phyloP scores from a whole-genome alignment of 2,113 vertebrate species.

The Argyrosomus japonicus region DNA sequence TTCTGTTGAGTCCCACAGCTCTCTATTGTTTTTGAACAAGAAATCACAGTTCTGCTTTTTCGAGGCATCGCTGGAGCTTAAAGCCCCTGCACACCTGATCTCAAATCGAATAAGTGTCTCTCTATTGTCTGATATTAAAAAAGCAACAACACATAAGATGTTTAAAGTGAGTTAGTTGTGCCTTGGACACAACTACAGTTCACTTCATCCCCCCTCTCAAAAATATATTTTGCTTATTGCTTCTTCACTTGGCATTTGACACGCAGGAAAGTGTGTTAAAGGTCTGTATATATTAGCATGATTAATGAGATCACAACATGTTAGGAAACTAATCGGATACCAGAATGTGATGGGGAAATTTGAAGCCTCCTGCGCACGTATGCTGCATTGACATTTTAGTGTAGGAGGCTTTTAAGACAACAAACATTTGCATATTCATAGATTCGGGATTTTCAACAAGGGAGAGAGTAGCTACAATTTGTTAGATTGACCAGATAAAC shows the following conservation, averaged over 20 bases:
- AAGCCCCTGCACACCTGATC: not conserved
- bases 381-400: not conserved
- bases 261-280: too few species aligned
- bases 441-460: not conserved
- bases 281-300: too few species aligned
- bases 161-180: too few species aligned
- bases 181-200: too few species aligned
- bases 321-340: too few species aligned
- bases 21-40: not conserved
- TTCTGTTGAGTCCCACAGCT: not conserved
- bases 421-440: not conserved
- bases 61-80: not conserved
- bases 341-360: too few species aligned
- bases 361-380: not conserved
- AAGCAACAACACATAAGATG: too few species aligned
- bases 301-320: too few species aligned
- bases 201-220: too few species aligned
- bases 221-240: too few species aligned
- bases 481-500: too few species aligned
- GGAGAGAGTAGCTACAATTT: not conserved
- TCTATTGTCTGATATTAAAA: not conserved
- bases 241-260: too few species aligned
- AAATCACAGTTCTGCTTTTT: not conserved
- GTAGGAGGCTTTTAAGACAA: not conserved
- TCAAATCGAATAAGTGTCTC: not conserved